Percentiles rank a stretch among this genome's conserved stretches.
Evolutionary conservation across 2,888 invertebrate genomes (phyloP).

Genomic region (Drosophila prostipennis): DNA sequence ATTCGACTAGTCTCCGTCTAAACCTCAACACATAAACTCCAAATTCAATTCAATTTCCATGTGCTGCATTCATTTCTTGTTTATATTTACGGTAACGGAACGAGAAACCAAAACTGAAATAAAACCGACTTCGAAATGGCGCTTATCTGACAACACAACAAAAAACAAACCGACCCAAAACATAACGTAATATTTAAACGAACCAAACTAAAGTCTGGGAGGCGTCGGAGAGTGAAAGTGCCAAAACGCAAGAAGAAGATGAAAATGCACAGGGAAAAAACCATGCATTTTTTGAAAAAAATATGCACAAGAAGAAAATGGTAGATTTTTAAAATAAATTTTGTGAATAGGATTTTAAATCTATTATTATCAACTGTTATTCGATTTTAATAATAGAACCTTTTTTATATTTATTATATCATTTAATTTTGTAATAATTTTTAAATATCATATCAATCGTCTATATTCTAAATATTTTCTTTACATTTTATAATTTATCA

Average conservation of each 20-base stretch:
- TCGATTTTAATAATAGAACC: no score
- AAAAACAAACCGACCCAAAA: conserved; percentile 24
- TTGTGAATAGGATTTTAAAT: no score
- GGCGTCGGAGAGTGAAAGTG: conserved; percentile 73
- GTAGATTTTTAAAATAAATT: no score
- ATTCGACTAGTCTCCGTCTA: conserved; percentile 37
- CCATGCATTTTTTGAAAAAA: no score
- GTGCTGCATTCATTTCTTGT: conserved; percentile 43
- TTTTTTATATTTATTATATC: no score
- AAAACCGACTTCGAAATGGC: conserved; percentile 44
- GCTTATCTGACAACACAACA: conserved; percentile 56
- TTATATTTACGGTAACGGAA: conserved; percentile 57
- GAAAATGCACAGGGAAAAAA: conserved; percentile 16
- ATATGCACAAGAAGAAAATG: no score
- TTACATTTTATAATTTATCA: no score
- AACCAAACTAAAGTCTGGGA: conserved; percentile 35
- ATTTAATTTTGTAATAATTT: no score
- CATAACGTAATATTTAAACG: conserved; percentile 69
- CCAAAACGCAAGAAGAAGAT: conserved; percentile 53
- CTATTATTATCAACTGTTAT: no score
- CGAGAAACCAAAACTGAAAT: conserved; percentile 21
- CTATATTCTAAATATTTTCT: no score
- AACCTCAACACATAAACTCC: conserved; percentile 10
- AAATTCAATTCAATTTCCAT: conserved; percentile 40
- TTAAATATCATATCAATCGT: no score